Evolutionary conservation across 2,797 vertebrate species (phyloP).

Genomic region (Melopsittacus undulatus): DNA sequence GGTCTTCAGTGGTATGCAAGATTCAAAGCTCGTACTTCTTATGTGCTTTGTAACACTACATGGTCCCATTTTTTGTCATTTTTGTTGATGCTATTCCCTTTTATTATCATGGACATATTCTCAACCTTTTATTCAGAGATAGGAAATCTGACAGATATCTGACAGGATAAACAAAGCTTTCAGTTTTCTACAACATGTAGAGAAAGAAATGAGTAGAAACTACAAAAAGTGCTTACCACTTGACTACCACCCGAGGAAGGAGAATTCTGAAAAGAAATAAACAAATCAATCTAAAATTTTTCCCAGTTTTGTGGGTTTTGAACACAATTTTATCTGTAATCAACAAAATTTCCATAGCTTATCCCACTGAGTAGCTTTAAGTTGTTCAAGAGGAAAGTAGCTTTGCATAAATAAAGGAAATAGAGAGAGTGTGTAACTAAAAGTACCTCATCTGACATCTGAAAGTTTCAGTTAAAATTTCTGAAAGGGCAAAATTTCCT

Average conservation of each 20-base stretch:
- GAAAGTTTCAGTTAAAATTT: background rate
- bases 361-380: background rate
- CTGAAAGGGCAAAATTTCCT: background rate
- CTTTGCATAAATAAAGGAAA: background rate
- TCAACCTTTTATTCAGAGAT: background rate
- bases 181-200: background rate
- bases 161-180: background rate
- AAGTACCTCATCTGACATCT: background rate
- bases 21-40: background rate
- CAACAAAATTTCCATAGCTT: background rate
- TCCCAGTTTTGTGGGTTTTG: background rate
- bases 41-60: background rate
- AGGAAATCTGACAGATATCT: background rate
- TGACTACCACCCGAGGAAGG: constrained; percentile 14
- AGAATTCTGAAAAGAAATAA: constrained; percentile 39
- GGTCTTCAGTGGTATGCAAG: background rate
- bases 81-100: background rate
- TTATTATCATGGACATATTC: background rate
- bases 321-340: background rate
- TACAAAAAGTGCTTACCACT: constrained; percentile 32
- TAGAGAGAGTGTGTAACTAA: background rate
- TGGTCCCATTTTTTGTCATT: background rate
- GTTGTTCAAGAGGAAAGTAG: background rate
- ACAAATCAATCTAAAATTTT: background rate
- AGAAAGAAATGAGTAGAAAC: background rate